phyloP scores from a whole-genome alignment of 2,888 invertebrate genomes.

The Leptinotarsa haldemani region DNA sequence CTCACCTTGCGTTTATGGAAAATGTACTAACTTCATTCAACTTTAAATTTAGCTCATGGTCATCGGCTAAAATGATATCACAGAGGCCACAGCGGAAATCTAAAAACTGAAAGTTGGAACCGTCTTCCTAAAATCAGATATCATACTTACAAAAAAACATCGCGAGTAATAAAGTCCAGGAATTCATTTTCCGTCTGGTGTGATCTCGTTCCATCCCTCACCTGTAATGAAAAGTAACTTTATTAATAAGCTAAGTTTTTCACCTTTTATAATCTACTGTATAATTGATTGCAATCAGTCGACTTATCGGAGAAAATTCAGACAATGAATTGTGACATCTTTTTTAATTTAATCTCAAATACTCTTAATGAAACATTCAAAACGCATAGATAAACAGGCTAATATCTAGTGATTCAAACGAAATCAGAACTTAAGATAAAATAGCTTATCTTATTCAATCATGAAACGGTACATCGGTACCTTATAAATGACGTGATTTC shows the following conservation, averaged over 20 bases:
- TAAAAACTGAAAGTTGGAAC: constrained; percentile 21
- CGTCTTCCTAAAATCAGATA: neutral
- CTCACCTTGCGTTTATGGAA: constrained; percentile 70
- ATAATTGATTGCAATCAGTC: too few relatives aligned
- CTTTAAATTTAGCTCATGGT: constrained; percentile 71
- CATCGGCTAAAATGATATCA: constrained; percentile 67
- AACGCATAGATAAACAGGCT: too few relatives aligned
- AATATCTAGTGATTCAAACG: too few relatives aligned
- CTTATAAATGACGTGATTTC: too few relatives aligned
- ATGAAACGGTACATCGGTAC: too few relatives aligned
- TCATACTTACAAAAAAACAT: constrained; percentile 34
- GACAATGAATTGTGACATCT: too few relatives aligned
- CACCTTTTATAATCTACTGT: too few relatives aligned
- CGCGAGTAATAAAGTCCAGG: neutral
- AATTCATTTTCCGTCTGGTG: constrained; percentile 1
- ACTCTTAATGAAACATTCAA: too few relatives aligned
- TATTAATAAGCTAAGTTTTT: neutral
- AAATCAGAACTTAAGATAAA: too few relatives aligned
- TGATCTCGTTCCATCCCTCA: constrained; percentile 14
- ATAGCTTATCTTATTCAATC: too few relatives aligned
- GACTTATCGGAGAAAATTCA: too few relatives aligned
- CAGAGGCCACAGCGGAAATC: constrained; percentile 42
- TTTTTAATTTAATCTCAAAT: too few relatives aligned
- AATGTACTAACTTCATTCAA: constrained; percentile 70
- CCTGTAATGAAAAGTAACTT: constrained; percentile 23